Evolutionary conservation across 23 tunicate species (phyloP), one percentile per base, ranked within the genome.

Genomic region (Pegea sp.): DNA sequence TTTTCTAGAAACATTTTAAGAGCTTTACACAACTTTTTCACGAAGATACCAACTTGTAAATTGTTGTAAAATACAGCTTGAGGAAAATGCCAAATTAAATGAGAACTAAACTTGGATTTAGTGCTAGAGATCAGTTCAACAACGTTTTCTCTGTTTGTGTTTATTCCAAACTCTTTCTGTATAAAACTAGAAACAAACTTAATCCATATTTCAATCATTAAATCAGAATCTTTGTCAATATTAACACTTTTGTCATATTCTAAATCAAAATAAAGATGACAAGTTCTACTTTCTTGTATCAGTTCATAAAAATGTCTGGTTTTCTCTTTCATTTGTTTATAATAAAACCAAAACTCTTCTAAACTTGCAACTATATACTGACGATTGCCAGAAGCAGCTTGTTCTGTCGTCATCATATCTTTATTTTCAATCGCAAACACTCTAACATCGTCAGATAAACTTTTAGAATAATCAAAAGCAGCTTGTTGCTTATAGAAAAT

Each of bases 231-330:
- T 26, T 30, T 20, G 3, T 6, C 28, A 27, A 0, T 43, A 49
- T 84, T 84, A 1, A 61, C 2, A 4, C 62, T 44, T 52, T 62
- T 74, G 20, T 57, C 38, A 62, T 57, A 84, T 53, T 84, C 95
- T 34, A 84, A 48, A 44, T 84, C 95, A 68, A 84, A 84, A 43
- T 84, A 84, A 48, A 84, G 34, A 56, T 84, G 84, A 49, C 95
- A 84, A 1, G 64, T 52, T 22, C 64, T 59, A 42, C 30, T 54
- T 29, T 63, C 66, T 49, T 69, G 61, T 18, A 84, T 84, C 5
- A 84, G 57, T 48, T 84, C 95, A 57, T 84, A 84, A 58, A 67
- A 74, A 74, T 84, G 95, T 32, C 84, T 32, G 7, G 59, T 56
- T n/a, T 54, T 67, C 6, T 31, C 2, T 2, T 25, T 44, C 24